Evolutionary conservation across 1,140 invertebrate species (phyloP).

Genomic region (Theocolax elegans): DNA sequence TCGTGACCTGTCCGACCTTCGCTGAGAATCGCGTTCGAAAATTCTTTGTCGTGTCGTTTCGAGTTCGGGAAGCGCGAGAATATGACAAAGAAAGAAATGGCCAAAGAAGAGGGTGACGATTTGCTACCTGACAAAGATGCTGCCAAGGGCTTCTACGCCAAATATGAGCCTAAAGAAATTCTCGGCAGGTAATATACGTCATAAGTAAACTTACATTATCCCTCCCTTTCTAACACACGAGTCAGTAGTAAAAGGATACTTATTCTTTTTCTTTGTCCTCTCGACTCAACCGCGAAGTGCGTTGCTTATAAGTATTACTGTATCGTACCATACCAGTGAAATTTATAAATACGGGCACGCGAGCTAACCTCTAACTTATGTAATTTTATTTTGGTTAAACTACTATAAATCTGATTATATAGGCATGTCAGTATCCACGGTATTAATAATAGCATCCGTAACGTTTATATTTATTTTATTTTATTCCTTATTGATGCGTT

Average conservation of each 20-base stretch:
- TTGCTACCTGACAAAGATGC: conserved; percentile 88
- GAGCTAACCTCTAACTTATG: conserved; percentile 32
- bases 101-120: conserved; percentile 85
- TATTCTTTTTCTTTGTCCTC: neutral
- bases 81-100: conserved; percentile 67
- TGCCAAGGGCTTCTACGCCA: conserved; percentile 95
- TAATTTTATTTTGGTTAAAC: too few relatives aligned
- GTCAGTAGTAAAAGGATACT: too few relatives aligned
- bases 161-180: conserved; percentile 98
- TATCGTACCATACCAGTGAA: too few relatives aligned
- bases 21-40: neutral
- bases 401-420: conserved; percentile 27
- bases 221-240: too few relatives aligned
- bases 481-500: too few relatives aligned
- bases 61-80: neutral
- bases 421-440: too few relatives aligned
- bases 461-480: too few relatives aligned
- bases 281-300: neutral
- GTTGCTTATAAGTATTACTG: too few relatives aligned
- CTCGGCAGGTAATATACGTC: conserved; percentile 82
- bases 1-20: conserved; percentile 9
- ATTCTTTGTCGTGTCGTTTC: neutral
- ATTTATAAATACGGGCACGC: neutral
- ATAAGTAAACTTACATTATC: too few relatives aligned
- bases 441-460: too few relatives aligned